Percentiles rank a stretch among this genome's conserved stretches.
phyloP scores from a whole-genome alignment of 2,113 vertebrate genomes.

The Oryzias celebensis region DNA sequence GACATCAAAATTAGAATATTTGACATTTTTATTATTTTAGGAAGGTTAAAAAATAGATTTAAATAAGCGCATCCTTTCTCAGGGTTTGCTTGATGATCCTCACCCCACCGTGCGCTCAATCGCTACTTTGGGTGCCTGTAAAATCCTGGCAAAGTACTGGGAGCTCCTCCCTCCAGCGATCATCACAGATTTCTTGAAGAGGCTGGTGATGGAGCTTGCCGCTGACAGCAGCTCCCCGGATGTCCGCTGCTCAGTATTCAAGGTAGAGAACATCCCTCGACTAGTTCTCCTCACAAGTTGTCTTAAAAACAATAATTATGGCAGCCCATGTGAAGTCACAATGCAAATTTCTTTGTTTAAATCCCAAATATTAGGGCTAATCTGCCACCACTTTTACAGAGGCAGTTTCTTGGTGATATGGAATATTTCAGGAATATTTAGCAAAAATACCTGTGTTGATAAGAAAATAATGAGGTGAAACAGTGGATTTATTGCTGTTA shows the following conservation, averaged over 20 bases:
- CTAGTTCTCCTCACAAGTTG: neutral
- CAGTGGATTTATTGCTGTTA: too few relatives aligned
- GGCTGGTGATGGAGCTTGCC: conserved; percentile 81
- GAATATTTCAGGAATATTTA: too few relatives aligned
- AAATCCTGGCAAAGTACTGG: conserved; percentile 89
- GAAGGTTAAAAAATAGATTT: neutral
- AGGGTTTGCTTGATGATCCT: conserved; percentile 89
- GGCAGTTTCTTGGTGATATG: too few relatives aligned
- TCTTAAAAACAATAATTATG: neutral
- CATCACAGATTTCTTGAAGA: conserved; percentile 87
- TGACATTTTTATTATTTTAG: too few relatives aligned
- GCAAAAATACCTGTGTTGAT: too few relatives aligned
- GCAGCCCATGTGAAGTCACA: too few relatives aligned
- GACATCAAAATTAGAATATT: conserved; percentile 17
- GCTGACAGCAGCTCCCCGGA: conserved; percentile 86
- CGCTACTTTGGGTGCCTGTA: conserved; percentile 87
- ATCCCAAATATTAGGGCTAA: neutral
- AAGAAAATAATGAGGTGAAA: too few relatives aligned
- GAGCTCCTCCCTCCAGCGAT: conserved; percentile 88
- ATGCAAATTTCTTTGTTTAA: neutral
- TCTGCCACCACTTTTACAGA: neutral
- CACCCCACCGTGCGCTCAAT: conserved; percentile 87
- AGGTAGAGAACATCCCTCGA: conserved; percentile 72
- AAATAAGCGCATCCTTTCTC: neutral
- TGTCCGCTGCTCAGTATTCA: conserved; percentile 92